Evolutionary conservation across 2,797 vertebrate genomes (phyloP), one percentile per base, ranked within the genome.

Genomic region (Fundulus diaphanus): DNA sequence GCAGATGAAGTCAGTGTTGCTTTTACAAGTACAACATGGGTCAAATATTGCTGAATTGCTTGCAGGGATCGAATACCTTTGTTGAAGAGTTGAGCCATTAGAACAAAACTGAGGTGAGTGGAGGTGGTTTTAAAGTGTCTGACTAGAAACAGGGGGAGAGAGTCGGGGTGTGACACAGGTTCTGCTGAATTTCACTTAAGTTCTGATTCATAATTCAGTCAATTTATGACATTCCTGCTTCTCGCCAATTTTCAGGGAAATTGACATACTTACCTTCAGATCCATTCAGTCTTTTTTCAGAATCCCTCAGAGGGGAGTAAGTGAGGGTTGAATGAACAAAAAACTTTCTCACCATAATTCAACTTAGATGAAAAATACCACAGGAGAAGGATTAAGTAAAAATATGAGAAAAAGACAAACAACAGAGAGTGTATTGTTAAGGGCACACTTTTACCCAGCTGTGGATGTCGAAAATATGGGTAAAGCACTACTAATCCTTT

Each of bases 21-120:
- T 85, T 90, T 88, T 78, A 86, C 72, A 71, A 27, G 4, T 59
- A 74, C 78, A 92, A 91, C 85, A 86, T 63, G 76, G 82, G 81
- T 90, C 87, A 89, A 72, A 81, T 89, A 89, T 80, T 88, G 82
- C 83, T 85, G 83, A 85, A 86, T 81, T 76, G 71, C 82, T 92
- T 78, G 72, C 81, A 82, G 83, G 74, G 79, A 89, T 87, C 63
- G 80, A 83, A 87, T 82, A 89, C 81, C 74, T 84, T 79, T 80
- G 35, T 80, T 78, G 67, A 80, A 83, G 77, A 65, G 74, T 51
- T 82, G 79, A 82, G 74, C 72, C 73, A 77, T 80, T 51, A 73
- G 76, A 84, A 79, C 86, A 76, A 82, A 78, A 81, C 66, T 68
- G 78, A 79, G 70, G 70, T 83, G 80, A 87, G 74, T 44, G 40